A percentile compares a stretch with the other conserved stretches of the same genome.
Evolutionary conservation across 2,888 invertebrate genomes (phyloP).

Genomic region (Troilus luridus): DNA sequence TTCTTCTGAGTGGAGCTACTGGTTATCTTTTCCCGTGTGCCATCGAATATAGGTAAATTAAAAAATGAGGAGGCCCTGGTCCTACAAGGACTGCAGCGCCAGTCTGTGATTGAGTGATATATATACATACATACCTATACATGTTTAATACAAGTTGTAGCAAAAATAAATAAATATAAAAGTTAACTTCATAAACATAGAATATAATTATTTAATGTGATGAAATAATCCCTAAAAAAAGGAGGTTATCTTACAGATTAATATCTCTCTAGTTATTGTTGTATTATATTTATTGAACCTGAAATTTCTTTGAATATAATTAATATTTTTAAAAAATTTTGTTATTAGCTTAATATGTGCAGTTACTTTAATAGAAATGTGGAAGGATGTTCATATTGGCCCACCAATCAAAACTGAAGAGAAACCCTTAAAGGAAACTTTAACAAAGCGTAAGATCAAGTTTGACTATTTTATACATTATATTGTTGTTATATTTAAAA

Average conservation of each 20-base stretch:
- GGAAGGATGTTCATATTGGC: constrained; percentile 79
- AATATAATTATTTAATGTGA: too few species aligned
- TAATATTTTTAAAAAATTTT: not conserved
- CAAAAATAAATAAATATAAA: too few species aligned
- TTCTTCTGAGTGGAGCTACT: constrained; percentile 67
- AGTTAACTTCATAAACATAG: too few species aligned
- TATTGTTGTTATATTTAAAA: too few species aligned
- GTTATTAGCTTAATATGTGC: constrained; percentile 84
- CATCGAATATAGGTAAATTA: constrained; percentile 71
- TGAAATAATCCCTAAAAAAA: too few species aligned
- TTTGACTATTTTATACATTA: not conserved
- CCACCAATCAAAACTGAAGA: not conserved
- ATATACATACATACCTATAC: too few species aligned
- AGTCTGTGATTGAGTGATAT: too few species aligned
- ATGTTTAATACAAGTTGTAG: too few species aligned
- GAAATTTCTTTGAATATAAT: not conserved
- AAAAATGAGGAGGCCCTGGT: too few species aligned
- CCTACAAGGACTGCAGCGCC: too few species aligned
- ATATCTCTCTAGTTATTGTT: too few species aligned
- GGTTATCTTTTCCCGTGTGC: constrained; percentile 74
- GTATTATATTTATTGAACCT: not conserved
- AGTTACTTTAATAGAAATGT: constrained; percentile 90
- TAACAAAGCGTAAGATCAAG: constrained; percentile 29
- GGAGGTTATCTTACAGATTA: too few species aligned
- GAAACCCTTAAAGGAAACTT: constrained; percentile 13